Evolutionary conservation across 2,888 invertebrate species (phyloP).

Genomic region (Andrena dorsata): DNA sequence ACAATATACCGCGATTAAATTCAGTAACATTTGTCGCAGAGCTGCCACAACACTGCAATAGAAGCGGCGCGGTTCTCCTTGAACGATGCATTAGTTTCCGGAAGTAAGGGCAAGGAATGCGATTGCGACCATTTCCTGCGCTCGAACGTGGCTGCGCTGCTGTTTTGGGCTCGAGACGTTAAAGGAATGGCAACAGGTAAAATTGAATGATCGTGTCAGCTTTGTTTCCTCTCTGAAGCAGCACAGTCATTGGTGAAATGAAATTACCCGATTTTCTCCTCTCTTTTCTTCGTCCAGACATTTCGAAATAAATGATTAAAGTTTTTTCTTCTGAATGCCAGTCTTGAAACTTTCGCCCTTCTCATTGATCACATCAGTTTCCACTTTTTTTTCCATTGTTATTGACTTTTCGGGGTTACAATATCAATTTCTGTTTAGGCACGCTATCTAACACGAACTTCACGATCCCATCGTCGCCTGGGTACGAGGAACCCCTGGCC

Average conservation of each 20-base stretch:
- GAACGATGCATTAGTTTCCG: constrained; percentile 37
- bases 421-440: constrained; percentile 41
- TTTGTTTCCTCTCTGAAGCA: background rate
- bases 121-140: constrained; percentile 72
- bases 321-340: no score
- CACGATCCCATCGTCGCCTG: constrained; percentile 58
- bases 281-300: no score
- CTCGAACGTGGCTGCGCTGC: constrained; percentile 64
- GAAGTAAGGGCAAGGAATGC: constrained; percentile 55
- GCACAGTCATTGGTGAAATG: background rate
- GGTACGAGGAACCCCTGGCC: constrained; percentile 22
- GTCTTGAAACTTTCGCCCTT: no score
- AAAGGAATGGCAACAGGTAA: constrained; percentile 76
- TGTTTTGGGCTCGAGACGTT: constrained; percentile 73
- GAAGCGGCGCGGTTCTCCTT: constrained; percentile 25
- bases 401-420: no score
- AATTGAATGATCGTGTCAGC: background rate
- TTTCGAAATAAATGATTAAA: no score
- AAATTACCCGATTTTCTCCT: background rate
- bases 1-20: background rate
- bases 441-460: constrained; percentile 68
- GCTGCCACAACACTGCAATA: constrained; percentile 39
- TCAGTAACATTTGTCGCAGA: constrained; percentile 44
- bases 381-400: no score
- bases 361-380: no score